phyloP scores from a whole-genome alignment of 1,140 invertebrate species.

The Rhizoglyphus robini region DNA sequence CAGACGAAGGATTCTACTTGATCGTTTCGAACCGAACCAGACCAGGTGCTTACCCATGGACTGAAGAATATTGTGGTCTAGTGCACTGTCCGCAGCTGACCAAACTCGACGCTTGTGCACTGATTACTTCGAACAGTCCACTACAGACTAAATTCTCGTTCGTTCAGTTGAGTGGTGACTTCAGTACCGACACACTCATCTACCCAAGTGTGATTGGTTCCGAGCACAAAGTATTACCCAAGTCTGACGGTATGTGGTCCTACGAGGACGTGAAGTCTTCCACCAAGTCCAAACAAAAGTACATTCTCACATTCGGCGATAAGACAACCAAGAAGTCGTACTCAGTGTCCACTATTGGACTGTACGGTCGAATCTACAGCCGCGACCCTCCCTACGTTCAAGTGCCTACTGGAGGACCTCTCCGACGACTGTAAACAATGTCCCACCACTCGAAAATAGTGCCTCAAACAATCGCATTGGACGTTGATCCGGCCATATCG shows the following conservation, averaged over 20 bases:
- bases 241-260: background rate
- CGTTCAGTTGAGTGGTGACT: conserved; percentile 3
- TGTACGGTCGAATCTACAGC: conserved; percentile 18
- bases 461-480: no score
- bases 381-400: conserved; percentile 17
- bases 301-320: background rate
- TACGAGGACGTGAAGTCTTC: conserved; percentile 2
- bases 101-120: background rate
- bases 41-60: conserved; percentile 3
- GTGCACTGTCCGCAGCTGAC: conserved; percentile 15
- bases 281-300: background rate
- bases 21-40: background rate
- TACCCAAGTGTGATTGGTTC: conserved; percentile 15
- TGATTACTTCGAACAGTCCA: background rate
- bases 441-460: no score
- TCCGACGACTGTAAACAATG: no score
- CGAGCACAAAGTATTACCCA: conserved; percentile 7
- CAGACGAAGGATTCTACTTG: background rate
- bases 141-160: background rate
- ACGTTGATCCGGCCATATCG: no score
- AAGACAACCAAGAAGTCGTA: background rate
- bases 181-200: background rate
- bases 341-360: background rate
- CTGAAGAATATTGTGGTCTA: conserved; percentile 20
- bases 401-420: background rate